Percentiles rank a stretch among this genome's conserved stretches.
phyloP scores from a whole-genome alignment of 1,140 invertebrate genomes.

The Diorhabda elongata region DNA sequence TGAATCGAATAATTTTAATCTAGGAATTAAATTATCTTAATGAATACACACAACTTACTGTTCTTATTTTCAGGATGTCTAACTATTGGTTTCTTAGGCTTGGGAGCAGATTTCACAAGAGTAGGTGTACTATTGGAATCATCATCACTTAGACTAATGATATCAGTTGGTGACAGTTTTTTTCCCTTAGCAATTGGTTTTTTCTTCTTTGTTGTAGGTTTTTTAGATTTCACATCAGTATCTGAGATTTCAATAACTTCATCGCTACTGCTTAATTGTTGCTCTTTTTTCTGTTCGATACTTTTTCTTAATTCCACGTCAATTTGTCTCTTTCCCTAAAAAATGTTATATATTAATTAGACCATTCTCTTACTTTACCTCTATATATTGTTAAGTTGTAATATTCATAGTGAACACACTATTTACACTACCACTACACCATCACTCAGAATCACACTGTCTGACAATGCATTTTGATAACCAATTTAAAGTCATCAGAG shows the following conservation, averaged over 20 bases:
- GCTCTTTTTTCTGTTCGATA: slow-evolving; percentile 56
- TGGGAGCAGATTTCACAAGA: neutral
- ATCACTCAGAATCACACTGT: too few relatives aligned
- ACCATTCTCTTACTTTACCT: too few relatives aligned
- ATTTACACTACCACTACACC: too few relatives aligned
- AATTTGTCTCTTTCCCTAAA: slow-evolving; percentile 47
- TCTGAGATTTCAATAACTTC: slow-evolving; percentile 40
- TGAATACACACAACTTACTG: slow-evolving; percentile 11
- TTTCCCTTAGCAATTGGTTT: slow-evolving; percentile 6
- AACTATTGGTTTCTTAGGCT: slow-evolving; percentile 13
- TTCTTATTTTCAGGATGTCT: slow-evolving; percentile 21
- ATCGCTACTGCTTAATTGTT: slow-evolving; percentile 54
- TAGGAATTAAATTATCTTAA: too few relatives aligned
- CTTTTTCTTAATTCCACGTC: slow-evolving; percentile 54
- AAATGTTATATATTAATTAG: neutral
- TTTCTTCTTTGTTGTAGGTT: slow-evolving; percentile 19
- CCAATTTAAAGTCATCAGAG: too few relatives aligned
- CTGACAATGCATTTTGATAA: too few relatives aligned
- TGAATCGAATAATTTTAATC: too few relatives aligned
- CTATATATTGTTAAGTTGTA: too few relatives aligned
- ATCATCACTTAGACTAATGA: slow-evolving; percentile 11
- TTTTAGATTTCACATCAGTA: slow-evolving; percentile 10
- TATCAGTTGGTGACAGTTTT: slow-evolving; percentile 10
- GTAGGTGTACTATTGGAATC: slow-evolving; percentile 5
- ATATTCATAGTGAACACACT: too few relatives aligned